Evolutionary conservation across 1,140 invertebrate genomes (phyloP), one percentile per base, ranked within the genome.

Genomic region (Bombus confusus): DNA sequence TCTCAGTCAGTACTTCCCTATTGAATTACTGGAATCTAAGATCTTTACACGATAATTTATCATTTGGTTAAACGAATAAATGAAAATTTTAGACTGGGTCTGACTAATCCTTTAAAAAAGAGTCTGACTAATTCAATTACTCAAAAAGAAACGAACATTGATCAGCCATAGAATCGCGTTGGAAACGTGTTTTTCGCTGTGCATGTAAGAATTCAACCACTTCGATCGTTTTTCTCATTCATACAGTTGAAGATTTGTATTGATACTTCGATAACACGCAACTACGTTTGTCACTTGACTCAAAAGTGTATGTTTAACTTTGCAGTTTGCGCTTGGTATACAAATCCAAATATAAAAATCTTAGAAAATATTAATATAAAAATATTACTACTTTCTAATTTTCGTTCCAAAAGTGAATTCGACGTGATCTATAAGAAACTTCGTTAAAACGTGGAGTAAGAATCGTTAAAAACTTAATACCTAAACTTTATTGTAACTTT

Each of bases 291-390:
- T 59, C 22, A 78, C 34, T 52, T 31, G 9, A 41, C 25, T 62
- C 5, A 22, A 31, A 15, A 41, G 0, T 8, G 43, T 77, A 64
- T 77, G 18, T 41, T 37, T 69, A 77, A 57, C 74, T 28, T 5
- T 18, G n/a, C 28, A 25, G 74, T 69, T 78, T 71, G 47, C 37
- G 64, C 66, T 75, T 84, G 62, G 74, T 18, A 57, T 64, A 34
- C 4, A 64, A 39, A 34, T 52, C 5, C 28, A 66, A n/a, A 43
- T 9, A 34, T 22, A 31, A 22, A 9, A 22, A 9, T 18, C 1
- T 3, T 28, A 4, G 2, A 41, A 28, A 41, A n/a, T 28, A 41
- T 41, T 22, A 2, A 2, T 64, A 13, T 64, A 15, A 64, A 18
- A 47, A 47, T 47, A 47, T 52, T 52, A 8, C 47, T 52, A 52